Percentiles rank a stretch among this genome's conserved stretches.
phyloP scores from a whole-genome alignment of 1,140 invertebrate species.

The Trachymyrmex cornetzi region DNA sequence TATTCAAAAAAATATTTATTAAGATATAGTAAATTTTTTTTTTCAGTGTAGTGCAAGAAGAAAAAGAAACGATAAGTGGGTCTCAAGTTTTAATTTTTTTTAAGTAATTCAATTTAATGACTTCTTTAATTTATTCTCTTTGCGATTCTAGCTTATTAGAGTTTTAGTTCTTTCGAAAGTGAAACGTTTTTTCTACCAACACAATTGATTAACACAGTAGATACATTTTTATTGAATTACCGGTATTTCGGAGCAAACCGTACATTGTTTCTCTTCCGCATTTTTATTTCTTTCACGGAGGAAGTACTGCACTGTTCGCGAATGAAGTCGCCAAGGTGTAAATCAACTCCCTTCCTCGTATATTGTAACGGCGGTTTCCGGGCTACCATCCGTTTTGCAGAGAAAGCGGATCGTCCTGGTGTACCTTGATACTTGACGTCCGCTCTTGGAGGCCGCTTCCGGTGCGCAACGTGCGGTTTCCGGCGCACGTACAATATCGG shows the following conservation, averaged over 20 bases:
- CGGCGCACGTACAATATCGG: constrained; percentile 74
- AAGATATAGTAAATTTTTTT: too few species aligned
- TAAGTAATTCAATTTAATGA: too few species aligned
- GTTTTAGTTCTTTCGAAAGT: too few species aligned
- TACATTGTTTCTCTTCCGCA: background rate
- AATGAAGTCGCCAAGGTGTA: constrained; percentile 51
- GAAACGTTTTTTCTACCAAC: too few species aligned
- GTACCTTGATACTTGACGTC: constrained; percentile 67
- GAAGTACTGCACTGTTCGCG: constrained; percentile 57
- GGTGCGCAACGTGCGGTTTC: constrained; percentile 82
- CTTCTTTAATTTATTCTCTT: too few species aligned
- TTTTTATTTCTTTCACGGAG: constrained; percentile 14
- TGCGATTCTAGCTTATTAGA: too few species aligned
- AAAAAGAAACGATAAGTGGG: too few species aligned
- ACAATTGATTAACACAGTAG: too few species aligned
- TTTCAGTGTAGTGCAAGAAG: too few species aligned
- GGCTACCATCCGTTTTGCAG: constrained; percentile 68
- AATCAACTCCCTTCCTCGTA: constrained; percentile 3
- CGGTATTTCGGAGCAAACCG: background rate
- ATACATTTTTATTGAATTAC: background rate
- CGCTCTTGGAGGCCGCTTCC: constrained; percentile 76
- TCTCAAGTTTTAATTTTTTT: too few species aligned
- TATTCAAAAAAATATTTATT: too few species aligned
- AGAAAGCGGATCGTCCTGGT: constrained; percentile 74
- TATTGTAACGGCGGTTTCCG: constrained; percentile 67